phyloP scores from a whole-genome alignment of 2,797 vertebrate genomes.

The Mus spretus region DNA sequence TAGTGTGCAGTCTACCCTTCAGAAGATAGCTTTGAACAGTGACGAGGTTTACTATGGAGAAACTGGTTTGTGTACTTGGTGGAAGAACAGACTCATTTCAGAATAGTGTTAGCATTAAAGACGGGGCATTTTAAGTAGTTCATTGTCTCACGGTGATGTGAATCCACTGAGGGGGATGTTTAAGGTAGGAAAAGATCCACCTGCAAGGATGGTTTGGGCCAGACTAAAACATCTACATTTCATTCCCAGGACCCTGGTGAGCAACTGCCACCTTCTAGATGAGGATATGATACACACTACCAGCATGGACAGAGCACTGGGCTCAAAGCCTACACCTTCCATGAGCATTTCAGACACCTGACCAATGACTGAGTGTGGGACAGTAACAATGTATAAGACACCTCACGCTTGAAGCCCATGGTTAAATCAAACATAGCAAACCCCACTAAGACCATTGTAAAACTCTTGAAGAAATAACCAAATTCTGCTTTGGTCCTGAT shows the following conservation, averaged over 20 bases:
- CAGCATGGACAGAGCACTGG: no score
- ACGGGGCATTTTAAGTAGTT: background rate
- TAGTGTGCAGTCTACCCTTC: background rate
- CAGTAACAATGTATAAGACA: background rate
- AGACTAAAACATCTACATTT: background rate
- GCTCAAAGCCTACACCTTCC: background rate
- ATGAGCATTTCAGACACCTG: background rate
- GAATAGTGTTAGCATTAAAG: background rate
- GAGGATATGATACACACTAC: background rate
- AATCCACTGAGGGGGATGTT: background rate
- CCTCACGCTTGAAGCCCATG: background rate
- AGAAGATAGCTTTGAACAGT: conserved; percentile 31
- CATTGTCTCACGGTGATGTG: background rate
- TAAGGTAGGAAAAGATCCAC: background rate
- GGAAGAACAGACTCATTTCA: background rate
- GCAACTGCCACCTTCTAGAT: background rate
- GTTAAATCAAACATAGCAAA: background rate
- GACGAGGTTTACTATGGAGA: background rate
- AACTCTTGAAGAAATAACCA: background rate
- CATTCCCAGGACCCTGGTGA: background rate
- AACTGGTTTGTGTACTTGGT: background rate
- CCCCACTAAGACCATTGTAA: background rate
- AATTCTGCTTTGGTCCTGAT: conserved; percentile 26
- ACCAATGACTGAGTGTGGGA: background rate
- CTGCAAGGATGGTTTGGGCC: background rate